phyloP scores from a whole-genome alignment of 2,113 vertebrate genomes.

The Xiphorhynchus elegans region DNA sequence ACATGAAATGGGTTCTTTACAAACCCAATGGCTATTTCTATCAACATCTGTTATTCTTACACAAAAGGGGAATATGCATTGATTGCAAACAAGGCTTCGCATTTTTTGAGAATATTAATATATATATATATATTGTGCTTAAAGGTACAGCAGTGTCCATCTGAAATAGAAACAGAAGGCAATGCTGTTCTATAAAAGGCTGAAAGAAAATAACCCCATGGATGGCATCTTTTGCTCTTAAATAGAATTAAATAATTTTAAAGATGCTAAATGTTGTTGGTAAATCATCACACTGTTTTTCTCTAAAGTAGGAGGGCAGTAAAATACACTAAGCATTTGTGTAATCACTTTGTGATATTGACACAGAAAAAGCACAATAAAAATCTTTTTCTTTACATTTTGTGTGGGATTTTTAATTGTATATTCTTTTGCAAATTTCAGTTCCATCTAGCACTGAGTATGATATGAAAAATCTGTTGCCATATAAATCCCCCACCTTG shows the following conservation, averaged over 20 bases:
- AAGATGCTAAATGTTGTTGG: neutral
- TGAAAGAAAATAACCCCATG: neutral
- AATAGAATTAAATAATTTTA: neutral
- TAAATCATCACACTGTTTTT: constrained; percentile 17
- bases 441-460: neutral
- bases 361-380: constrained; percentile 16
- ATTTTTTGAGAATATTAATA: constrained; percentile 42
- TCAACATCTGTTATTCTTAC: constrained; percentile 75
- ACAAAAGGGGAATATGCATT: constrained; percentile 64
- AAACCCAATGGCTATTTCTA: constrained; percentile 78
- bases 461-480: constrained; percentile 10
- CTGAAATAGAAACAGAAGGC: neutral
- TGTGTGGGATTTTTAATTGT: neutral
- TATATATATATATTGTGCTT: constrained; percentile 49
- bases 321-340: constrained; percentile 25
- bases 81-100: constrained; percentile 59
- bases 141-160: constrained; percentile 43
- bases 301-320: constrained; percentile 4
- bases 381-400: constrained; percentile 29
- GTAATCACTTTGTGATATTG: constrained; percentile 19
- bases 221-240: neutral
- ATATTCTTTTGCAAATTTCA: constrained; percentile 24
- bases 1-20: constrained; percentile 76
- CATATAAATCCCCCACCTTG: neutral
- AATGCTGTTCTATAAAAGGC: neutral